Conservation (phyloP, 2,888 invertebrate genomes). For the Chloroclystis v-ata region DNA sequence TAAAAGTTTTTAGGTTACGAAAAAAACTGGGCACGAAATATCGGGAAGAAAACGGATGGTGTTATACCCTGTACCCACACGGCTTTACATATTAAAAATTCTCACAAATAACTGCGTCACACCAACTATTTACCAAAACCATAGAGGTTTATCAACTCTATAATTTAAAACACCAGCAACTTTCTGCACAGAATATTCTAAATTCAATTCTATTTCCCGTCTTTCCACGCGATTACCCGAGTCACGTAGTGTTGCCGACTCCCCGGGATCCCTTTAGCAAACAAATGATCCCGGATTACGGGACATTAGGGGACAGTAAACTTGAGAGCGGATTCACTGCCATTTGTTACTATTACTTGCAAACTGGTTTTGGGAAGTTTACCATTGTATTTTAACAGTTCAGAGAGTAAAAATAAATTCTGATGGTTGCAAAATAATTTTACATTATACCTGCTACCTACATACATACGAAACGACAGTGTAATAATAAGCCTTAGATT, state of each 20-base stretch:
- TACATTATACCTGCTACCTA: too few relatives aligned
- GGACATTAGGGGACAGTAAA: constrained; percentile 45
- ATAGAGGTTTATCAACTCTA: too few relatives aligned
- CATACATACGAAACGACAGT: too few relatives aligned
- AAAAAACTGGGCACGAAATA: too few relatives aligned
- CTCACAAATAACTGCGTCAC: too few relatives aligned
- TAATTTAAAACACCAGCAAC: not conserved
- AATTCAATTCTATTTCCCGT: constrained; percentile 9
- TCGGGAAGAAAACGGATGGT: too few relatives aligned
- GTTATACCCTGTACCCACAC: too few relatives aligned
- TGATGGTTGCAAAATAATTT: too few relatives aligned
- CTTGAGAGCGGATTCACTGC: constrained; percentile 49
- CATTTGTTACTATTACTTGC: constrained; percentile 67
- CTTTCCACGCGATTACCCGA: constrained; percentile 30
- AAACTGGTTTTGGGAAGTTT: constrained; percentile 34
- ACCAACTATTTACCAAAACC: too few relatives aligned
- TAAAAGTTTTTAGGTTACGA: too few relatives aligned
- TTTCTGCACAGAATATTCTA: constrained; percentile 1
- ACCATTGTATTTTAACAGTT: constrained; percentile 24
- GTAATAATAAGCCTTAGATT: too few relatives aligned
- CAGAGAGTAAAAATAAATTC: not conserved
- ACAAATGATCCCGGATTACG: constrained; percentile 61
- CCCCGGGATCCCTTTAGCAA: constrained; percentile 65
- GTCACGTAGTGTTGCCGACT: constrained; percentile 51
- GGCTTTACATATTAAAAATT: too few relatives aligned